Evolutionary conservation across 2,113 vertebrate species (phyloP).

Genomic region (Megaptera novaeangliae): DNA sequence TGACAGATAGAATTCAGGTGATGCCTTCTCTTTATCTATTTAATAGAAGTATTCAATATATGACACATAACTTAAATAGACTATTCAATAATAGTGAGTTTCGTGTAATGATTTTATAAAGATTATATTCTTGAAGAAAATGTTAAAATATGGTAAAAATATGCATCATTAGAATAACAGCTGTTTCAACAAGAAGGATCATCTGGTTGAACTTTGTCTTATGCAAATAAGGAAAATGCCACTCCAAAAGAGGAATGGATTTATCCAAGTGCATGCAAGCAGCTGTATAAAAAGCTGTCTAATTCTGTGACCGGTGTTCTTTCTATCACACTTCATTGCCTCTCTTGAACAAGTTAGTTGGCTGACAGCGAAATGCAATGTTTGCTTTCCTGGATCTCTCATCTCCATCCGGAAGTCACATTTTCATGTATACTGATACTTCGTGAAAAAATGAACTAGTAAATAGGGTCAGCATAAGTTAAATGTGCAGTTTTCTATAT

Average conservation of each 20-base stretch:
- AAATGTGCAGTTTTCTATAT: not conserved
- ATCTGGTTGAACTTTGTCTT: not conserved
- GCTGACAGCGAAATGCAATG: not conserved
- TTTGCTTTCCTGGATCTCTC: not conserved
- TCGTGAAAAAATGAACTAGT: not conserved
- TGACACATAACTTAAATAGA: not conserved
- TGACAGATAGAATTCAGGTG: not conserved
- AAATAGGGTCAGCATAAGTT: not conserved
- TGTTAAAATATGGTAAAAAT: not conserved
- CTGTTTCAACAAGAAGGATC: not conserved
- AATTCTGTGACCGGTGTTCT: not conserved
- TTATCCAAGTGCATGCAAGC: not conserved
- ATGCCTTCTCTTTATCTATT: slow-evolving; percentile 1
- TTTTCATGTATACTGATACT: not conserved
- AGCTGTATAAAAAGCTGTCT: not conserved
- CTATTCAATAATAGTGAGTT: not conserved
- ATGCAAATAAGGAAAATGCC: not conserved
- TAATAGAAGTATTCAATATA: not conserved
- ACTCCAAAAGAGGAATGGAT: not conserved
- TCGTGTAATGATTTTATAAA: not conserved
- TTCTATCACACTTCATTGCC: not conserved
- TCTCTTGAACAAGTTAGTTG: not conserved
- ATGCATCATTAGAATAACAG: not conserved
- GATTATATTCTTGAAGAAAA: not conserved
- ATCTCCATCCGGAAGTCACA: not conserved